Conservation (phyloP, 1,140 invertebrate genomes). For the Luehdorfia chinensis region DNA sequence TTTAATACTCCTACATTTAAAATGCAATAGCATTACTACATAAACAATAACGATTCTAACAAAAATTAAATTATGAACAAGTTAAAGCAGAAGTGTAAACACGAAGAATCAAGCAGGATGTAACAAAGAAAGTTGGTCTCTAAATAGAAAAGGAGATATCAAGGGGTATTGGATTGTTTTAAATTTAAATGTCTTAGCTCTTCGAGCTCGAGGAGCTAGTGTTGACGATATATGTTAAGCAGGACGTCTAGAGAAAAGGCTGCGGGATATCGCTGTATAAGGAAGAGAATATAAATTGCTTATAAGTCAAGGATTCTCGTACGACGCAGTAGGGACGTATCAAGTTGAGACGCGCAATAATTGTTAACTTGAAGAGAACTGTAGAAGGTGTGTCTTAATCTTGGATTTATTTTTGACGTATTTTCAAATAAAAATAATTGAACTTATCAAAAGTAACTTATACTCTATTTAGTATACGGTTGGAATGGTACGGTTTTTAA, state of each 20-base stretch:
- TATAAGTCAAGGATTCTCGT: constrained; percentile 49
- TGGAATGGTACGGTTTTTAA: too few relatives aligned
- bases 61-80: too few relatives aligned
- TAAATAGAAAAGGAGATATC: constrained; percentile 11
- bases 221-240: constrained; percentile 40
- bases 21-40: too few relatives aligned
- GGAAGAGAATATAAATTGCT: constrained; percentile 62
- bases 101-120: constrained; percentile 1
- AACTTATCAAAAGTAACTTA: too few relatives aligned
- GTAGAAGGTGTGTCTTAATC: neutral
- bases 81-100: too few relatives aligned
- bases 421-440: too few relatives aligned
- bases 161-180: constrained; percentile 13
- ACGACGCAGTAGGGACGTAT: constrained; percentile 30
- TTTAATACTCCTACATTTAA: constrained; percentile 8
- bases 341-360: constrained; percentile 15
- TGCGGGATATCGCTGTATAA: constrained; percentile 35
- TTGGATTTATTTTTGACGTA: too few relatives aligned
- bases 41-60: too few relatives aligned
- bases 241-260: constrained; percentile 40
- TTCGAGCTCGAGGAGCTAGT: constrained; percentile 20
- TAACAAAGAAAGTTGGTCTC: constrained; percentile 6
- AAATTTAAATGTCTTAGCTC: constrained; percentile 14
- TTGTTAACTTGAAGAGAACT: constrained; percentile 1
- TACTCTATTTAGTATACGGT: too few relatives aligned